Percentiles rank a stretch among this genome's conserved stretches.
Conservation (phyloP, 2,888 invertebrate species). For the Erannis defoliaria region DNA sequence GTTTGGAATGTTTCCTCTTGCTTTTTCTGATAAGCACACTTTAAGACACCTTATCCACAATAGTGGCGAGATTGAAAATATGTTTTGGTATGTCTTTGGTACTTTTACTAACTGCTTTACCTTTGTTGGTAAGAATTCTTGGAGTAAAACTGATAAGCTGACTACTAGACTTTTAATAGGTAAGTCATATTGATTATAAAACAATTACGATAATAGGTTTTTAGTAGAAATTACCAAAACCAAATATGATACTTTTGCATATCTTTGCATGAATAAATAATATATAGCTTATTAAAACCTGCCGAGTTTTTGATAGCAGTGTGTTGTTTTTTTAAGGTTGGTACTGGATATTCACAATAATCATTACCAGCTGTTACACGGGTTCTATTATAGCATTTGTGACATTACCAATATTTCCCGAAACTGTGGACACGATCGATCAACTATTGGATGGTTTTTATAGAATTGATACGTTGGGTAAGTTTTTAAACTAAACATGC, state of each 20-base stretch:
- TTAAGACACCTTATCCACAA: slow-evolving; percentile 88
- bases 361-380: slow-evolving; percentile 93
- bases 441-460: slow-evolving; percentile 90
- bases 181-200: no score
- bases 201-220: no score
- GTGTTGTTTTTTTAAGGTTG: slow-evolving; percentile 88
- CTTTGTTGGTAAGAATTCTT: slow-evolving; percentile 89
- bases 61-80: slow-evolving; percentile 91
- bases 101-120: slow-evolving; percentile 94
- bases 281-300: no score
- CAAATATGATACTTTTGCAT: no score
- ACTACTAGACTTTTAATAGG: slow-evolving; percentile 91
- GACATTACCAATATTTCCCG: slow-evolving; percentile 91
- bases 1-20: slow-evolving; percentile 90
- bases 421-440: slow-evolving; percentile 89
- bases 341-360: slow-evolving; percentile 95
- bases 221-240: no score
- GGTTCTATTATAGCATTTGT: slow-evolving; percentile 95
- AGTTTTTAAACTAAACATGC: slow-evolving; percentile 23
- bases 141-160: slow-evolving; percentile 89
- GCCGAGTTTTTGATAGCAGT: no score
- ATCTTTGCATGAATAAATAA: no score
- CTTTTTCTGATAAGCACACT: slow-evolving; percentile 90
- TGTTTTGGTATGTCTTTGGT: slow-evolving; percentile 96
- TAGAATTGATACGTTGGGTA: slow-evolving; percentile 91